These are phyloP conservation scores for Atta cephalotes DNA, from an alignment of 1,140 invertebrate genomes.

Conservation along the genomic window DNA sequence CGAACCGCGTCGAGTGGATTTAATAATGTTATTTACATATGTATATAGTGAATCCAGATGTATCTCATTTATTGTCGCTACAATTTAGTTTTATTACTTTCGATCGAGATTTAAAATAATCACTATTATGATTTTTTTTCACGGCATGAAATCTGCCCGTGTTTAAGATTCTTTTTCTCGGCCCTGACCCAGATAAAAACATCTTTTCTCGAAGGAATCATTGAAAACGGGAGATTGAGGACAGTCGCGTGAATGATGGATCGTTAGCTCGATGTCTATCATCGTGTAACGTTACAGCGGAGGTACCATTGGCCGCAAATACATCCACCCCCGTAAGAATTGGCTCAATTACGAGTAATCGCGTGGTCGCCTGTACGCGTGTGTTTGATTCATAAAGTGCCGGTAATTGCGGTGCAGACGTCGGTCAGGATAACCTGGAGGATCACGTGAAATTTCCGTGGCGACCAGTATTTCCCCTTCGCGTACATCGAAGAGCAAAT, in stretches of 20 bases:
- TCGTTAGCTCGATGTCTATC: conserved; percentile 55
- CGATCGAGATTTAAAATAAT: neutral
- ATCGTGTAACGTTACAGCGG: conserved; percentile 60
- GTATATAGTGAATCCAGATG: neutral
- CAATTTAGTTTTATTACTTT: neutral
- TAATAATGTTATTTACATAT: neutral
- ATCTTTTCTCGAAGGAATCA: conserved; percentile 41
- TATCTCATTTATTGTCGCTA: neutral
- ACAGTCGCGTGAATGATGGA: conserved; percentile 39
- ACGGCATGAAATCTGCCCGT: neutral
- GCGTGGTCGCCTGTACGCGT: conserved; percentile 73
- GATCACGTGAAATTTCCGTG: conserved; percentile 83
- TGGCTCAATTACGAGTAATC: conserved; percentile 84
- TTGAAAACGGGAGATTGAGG: conserved; percentile 46
- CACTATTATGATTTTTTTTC: neutral
- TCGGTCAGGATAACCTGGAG: conserved; percentile 79
- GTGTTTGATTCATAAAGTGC: conserved; percentile 82
- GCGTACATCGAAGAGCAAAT: conserved; percentile 9
- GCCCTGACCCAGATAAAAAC: conserved; percentile 15
- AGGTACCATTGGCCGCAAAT: conserved; percentile 76
- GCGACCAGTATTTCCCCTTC: conserved; percentile 61
- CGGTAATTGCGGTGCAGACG: conserved; percentile 81
- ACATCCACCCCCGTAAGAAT: conserved; percentile 81
- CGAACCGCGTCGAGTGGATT: neutral
- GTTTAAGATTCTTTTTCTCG: neutral